Evolutionary conservation across 37 sponge, comb jelly and placozoan genomes (phyloP), one percentile per base, ranked within the genome.

Genomic region (Haliclona indistincta): DNA sequence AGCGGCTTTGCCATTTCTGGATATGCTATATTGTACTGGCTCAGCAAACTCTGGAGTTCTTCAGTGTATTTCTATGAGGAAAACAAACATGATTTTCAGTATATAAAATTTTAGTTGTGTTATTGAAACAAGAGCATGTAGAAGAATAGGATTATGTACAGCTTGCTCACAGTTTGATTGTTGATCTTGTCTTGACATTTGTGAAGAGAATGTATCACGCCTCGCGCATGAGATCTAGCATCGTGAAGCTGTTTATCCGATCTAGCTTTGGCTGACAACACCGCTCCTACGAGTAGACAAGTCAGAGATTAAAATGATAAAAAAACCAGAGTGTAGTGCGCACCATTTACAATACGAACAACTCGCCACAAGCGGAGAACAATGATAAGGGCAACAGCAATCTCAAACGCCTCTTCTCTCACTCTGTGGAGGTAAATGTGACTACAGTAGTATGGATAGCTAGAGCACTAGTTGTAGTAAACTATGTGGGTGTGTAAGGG

Each of bases 281-380:
- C 68, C 40, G 81, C 81, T 5, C 87, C 86, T 84, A 32, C 13
- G 25, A 28, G 26, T 25, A 2, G 19, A 11, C 22, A 68, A 40
- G 4, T 42, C 20, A 41, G 20, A 11, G 19, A 47, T 47, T 47
- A 47, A 17, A 47, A 17, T 47, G 10, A 10, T 47, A 47, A 47
- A 15, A 15, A 17, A 47, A 17, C n/a, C n/a, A n/a, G n/a, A n/a
- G 10, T 47, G 51, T 47, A 47, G 13, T 47, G 10, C 85, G 71
- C 63, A 85, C 97, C 97, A 43, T 96, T 96, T 23, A 93, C 88
- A 32, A 96, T 93, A 15, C 97, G 75, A 4, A 90, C 86, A 20
- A 96, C 91, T 25, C 94, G 84, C 97, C 97, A 96, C 68, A 96
- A 62, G 53, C 97, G 68, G 23, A 93, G 83, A 20, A 96, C 34